Evolutionary conservation across 2,888 invertebrate genomes (phyloP), one percentile per base, ranked within the genome.

Genomic region (Meghimatium bilineatum): DNA sequence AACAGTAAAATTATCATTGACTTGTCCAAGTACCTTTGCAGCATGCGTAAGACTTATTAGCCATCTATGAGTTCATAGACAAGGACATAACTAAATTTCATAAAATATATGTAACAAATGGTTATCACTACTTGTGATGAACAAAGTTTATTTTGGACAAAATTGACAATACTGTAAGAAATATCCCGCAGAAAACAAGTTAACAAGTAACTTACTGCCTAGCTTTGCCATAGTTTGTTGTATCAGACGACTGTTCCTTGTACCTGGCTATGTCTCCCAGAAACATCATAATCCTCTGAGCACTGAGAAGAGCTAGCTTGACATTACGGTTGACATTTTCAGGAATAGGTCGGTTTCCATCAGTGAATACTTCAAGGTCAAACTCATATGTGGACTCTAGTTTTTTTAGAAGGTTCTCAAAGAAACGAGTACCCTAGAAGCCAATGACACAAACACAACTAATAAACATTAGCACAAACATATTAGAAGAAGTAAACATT

Each of bases 241-340:
- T 96, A 91, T 96, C 96, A 89, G 96, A 96, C 69, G 96, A 96
- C 94, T 97, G 96, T 92, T 97, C 97, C 92, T 96, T 96, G 94
- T 99, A 99, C 85, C 99, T 95, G 26, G 97, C 96, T 90, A 99
- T 95, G 94, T 99, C 99, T 1, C 99, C 99, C 90, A 99, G 95
- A 92, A 96, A 97, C 78, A 99, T 95, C 89, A 96, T 96, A 87
- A 97, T 94, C 90, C 98, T 97, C 94, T 99, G 98, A 5, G 96
- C 96, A 84, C 97, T 96, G 88, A 97, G 95, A 93, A 97, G 95
- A 3, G 97, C 97, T 87, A 97, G 96, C 95, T 93, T 96, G 95
- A 32, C 95, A 95, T 60, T 95, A 94, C 87, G 95, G 71, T 89
- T 88, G 93, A 90, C 94, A 94, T 91, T 95, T 82, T 95, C 89